Evolutionary conservation across 2,113 vertebrate species (phyloP), one percentile per base, ranked within the genome.

Genomic region (Pedetes capensis): DNA sequence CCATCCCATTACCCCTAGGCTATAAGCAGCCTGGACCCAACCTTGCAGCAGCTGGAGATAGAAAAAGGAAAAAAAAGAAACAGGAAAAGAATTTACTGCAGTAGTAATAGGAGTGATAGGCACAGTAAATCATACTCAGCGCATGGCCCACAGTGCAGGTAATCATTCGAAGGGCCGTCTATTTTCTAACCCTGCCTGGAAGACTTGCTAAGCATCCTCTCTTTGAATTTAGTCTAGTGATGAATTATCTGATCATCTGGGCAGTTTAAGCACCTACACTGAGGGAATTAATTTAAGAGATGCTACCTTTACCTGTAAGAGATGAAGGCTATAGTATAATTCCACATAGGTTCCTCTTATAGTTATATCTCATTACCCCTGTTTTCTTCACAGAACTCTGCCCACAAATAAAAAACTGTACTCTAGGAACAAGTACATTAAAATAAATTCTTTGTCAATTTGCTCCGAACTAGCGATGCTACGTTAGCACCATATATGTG

Each of bases 261-360:
- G 51, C 3, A 92, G 11, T 27, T 87, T 68, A 64, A 93, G n/a
- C 1, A 89, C 17, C 80, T 69, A 81, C 12, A 12, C 17, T 72
- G 27, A 92, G 49, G 51, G 34, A 75, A 83, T n/a, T 75, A 89
- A 69, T n/a, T 79, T 64, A 49, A 79, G 80, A 95, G 39, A 89
- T 74, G 29, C 8, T 32, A 64, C 22, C 57, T 61, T 53, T 88
- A 72, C 42, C 1, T 13, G 3, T n/a, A 55, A 51, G 23, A 87
- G 16, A 78, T n/a, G 63, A 82, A 25, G 49, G 4, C 83, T 93
- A 1, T 53, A 76, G 27, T 63, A 27, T 49, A 74, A 63, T 93
- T 84, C 69, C 14, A 86, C 32, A 14, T 68, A 63, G 12, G 18
- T 51, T 88, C 9, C 6, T 44, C 42, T 37, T 64, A 47, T 2